Evolutionary conservation across 2,888 invertebrate species (phyloP).

Genomic region (Dynastes hyllus): DNA sequence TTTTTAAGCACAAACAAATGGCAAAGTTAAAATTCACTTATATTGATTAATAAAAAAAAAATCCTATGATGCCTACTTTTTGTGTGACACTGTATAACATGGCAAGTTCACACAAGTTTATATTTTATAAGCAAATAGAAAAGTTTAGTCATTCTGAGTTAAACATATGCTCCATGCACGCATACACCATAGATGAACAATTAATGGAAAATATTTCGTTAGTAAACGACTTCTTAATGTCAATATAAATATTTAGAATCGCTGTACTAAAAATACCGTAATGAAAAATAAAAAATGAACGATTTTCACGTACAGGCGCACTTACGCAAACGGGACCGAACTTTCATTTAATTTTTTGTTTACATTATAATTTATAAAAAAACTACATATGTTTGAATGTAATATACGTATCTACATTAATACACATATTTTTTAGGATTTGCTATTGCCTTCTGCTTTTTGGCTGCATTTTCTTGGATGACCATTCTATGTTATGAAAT

Average conservation of each 20-base stretch:
- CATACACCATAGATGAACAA: not conserved
- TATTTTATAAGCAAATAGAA: not conserved
- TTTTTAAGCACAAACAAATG: no score
- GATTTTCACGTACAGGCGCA: not conserved
- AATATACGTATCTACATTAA: not conserved
- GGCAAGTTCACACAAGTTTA: not conserved
- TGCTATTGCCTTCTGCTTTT: conserved; percentile 44
- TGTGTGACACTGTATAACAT: no score
- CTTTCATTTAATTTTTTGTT: not conserved
- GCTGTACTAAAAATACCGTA: conserved; percentile 15
- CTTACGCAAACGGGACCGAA: not conserved
- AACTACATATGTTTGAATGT: not conserved
- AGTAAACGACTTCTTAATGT: not conserved
- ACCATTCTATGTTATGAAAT: conserved; percentile 56
- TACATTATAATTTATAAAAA: not conserved
- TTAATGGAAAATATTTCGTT: not conserved
- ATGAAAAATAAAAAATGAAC: not conserved
- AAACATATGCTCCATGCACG: not conserved
- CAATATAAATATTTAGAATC: conserved; percentile 24
- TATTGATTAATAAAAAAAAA: no score
- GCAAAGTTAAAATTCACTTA: no score
- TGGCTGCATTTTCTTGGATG: conserved; percentile 56
- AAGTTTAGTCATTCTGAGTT: not conserved
- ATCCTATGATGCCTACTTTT: no score
- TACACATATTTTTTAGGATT: conserved; percentile 32